Conservation (phyloP, 2,113 vertebrate genomes). For the Macaca mulatta region DNA sequence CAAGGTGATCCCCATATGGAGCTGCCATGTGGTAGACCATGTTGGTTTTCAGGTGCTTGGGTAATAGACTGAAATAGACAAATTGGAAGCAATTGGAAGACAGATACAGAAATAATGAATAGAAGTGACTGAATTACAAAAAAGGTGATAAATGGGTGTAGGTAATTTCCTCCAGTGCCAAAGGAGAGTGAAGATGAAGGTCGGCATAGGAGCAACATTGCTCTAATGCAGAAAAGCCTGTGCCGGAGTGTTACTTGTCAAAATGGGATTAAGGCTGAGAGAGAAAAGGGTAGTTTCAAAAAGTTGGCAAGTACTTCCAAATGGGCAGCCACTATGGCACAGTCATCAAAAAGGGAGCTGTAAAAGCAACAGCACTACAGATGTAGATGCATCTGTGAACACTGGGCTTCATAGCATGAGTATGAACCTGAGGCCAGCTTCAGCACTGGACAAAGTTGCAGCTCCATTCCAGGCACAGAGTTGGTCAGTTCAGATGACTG, state of each 20-base stretch:
- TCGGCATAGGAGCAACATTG: accelerated
- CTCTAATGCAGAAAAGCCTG: neutral
- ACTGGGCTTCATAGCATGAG: neutral
- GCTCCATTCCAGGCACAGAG: neutral
- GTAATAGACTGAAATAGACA: neutral
- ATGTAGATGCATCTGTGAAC: too few relatives aligned
- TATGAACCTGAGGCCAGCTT: neutral
- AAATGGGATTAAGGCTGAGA: neutral
- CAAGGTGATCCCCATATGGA: neutral
- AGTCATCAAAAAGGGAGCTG: neutral
- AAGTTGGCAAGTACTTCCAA: neutral
- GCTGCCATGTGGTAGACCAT: neutral
- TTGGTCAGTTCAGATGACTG: neutral
- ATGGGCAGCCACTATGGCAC: neutral
- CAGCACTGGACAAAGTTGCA: neutral
- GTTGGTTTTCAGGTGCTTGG: neutral
- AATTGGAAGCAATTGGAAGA: neutral
- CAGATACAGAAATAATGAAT: neutral
- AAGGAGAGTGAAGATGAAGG: neutral
- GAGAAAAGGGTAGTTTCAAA: neutral
- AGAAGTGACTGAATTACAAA: neutral
- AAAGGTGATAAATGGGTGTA: too few relatives aligned
- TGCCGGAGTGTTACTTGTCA: neutral
- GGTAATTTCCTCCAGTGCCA: neutral
- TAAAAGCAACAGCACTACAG: accelerated